Base-by-base conservation (phyloP, 2,797 vertebrate species). In the Coregonus sp. region DNA sequence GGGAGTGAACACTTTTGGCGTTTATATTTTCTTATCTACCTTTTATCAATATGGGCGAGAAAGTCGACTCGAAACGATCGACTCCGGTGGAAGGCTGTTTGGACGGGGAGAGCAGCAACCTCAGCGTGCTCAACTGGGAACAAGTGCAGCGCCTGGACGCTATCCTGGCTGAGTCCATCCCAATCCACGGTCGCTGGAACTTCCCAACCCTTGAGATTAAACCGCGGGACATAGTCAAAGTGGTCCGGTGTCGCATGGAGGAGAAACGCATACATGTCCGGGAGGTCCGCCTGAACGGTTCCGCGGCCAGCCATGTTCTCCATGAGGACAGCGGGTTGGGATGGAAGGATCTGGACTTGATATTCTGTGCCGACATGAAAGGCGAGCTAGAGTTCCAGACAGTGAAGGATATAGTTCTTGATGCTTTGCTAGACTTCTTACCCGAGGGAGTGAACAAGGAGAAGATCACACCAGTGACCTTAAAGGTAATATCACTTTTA, bases 291-390 rank as follows among this genome's bases (percentile, higher is more conserved):
- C 91, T 99, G 75, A 99, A 99, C 84, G 98, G 98, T 72, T 99
- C 97, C 4, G 97, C 98, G 1, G 97, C 98, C 87, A 99, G 98
- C 89, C 97, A 99, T 80, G 95, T 99, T 81, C 95, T 99, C 72
- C 98, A 99, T 80, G 96, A 99, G 91, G 97, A 99, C 92, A 98
- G 96, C 91, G 98, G 98, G 9, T 92, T 99, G 80, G 98, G 98
- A 9, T 99, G 98, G 95, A 99, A 99, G 87, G 98, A 99, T 87
- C 93, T 99, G 90, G 98, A 99, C 91, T 93, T 99, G 82, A 99
- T 99, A 92, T 99, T 99, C 94, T 97, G 97, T 83, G 96, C 97
- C 0, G 96, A 98, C 52, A 93, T 99, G 72, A 96, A 95, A 71
- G 96, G 96, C 40, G 97, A 99, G 91, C 91, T 93, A 85, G 97